Percentiles rank a stretch among this genome's conserved stretches.
phyloP scores from a whole-genome alignment of 2,113 vertebrate genomes.

The Talpa occidentalis region DNA sequence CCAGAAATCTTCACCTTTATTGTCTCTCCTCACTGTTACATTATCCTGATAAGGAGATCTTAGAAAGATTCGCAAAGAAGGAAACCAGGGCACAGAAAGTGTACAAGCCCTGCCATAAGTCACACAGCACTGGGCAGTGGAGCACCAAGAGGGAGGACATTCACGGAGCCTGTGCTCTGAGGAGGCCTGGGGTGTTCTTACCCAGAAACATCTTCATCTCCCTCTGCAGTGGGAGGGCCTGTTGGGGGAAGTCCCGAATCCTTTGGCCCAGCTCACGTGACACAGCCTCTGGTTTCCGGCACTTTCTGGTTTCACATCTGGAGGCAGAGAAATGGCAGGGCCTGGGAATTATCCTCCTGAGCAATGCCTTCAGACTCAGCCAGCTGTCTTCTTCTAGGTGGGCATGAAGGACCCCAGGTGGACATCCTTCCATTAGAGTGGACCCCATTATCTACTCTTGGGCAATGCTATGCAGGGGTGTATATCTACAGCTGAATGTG shows the following conservation, averaged over 20 bases:
- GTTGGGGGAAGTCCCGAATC: constrained; percentile 73
- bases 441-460: no score
- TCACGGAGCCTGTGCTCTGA: accelerated
- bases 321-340: not conserved
- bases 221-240: constrained; percentile 43
- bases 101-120: not conserved
- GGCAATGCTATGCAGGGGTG: no score
- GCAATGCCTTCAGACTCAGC: not conserved
- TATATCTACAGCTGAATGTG: not conserved
- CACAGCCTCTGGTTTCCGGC: constrained; percentile 75
- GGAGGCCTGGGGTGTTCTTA: constrained; percentile 32
- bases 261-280: constrained; percentile 76
- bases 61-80: not conserved
- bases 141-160: not conserved
- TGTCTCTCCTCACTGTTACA: not conserved
- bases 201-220: constrained; percentile 76
- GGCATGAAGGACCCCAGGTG: not conserved
- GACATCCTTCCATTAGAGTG: not conserved
- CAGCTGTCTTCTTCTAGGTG: not conserved
- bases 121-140: not conserved
- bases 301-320: constrained; percentile 79
- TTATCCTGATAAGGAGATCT: not conserved
- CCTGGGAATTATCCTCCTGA: not conserved
- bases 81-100: not conserved
- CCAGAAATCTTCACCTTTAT: not conserved